A percentile compares a stretch with the other conserved stretches of the same genome.
Conservation (phyloP, 2,797 vertebrate species). For the Dermochelys coriacea region DNA sequence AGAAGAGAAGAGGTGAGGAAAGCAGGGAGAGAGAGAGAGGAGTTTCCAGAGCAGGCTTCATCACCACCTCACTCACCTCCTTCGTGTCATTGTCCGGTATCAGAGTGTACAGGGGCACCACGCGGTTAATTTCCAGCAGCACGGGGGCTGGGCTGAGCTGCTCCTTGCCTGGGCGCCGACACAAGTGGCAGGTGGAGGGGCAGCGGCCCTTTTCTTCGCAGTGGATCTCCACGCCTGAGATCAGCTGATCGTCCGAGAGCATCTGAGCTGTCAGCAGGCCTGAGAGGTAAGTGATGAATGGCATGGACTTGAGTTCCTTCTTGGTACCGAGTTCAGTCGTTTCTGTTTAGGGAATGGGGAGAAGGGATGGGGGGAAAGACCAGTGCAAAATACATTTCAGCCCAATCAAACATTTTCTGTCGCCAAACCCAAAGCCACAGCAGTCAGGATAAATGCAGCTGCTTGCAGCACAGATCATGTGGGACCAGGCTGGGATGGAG, state of each 20-base stretch:
- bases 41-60: accelerated
- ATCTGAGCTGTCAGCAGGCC: conserved; percentile 95
- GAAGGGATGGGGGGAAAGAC: neutral
- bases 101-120: conserved; percentile 93
- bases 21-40: neutral
- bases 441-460: neutral
- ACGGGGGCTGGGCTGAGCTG: conserved; percentile 91
- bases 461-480: conserved; percentile 9
- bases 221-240: conserved; percentile 94
- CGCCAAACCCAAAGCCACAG: neutral
- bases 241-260: conserved; percentile 92
- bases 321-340: conserved; percentile 92
- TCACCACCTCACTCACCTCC: conserved; percentile 88
- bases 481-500: neutral
- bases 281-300: conserved; percentile 97
- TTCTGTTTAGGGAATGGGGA: conserved; percentile 81
- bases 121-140: conserved; percentile 92
- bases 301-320: conserved; percentile 93
- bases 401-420: neutral
- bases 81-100: conserved; percentile 96
- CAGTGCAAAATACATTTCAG: neutral
- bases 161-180: conserved; percentile 90
- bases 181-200: conserved; percentile 93
- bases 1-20: neutral
- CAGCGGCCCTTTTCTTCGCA: conserved; percentile 96